Evolutionary conservation across 2,888 invertebrate species (phyloP).

Genomic region (Gari tellinella): DNA sequence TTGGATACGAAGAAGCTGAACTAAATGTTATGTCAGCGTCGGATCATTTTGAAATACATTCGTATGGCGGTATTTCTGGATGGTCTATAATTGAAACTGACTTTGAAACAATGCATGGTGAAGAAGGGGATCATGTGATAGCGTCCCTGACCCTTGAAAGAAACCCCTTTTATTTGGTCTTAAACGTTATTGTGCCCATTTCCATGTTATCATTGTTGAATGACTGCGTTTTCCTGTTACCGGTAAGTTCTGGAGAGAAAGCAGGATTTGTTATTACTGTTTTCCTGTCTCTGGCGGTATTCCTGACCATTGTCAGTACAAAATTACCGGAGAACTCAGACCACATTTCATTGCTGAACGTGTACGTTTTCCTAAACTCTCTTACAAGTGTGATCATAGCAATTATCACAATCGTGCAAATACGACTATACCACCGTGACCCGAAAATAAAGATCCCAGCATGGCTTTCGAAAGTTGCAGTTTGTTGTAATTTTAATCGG

Average conservation of each 20-base stretch:
- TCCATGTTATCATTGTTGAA: constrained; percentile 47
- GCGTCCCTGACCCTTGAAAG: constrained; percentile 42
- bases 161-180: constrained; percentile 45
- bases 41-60: constrained; percentile 38
- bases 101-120: constrained; percentile 3
- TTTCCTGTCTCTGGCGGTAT: constrained; percentile 55
- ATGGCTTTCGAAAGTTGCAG: not conserved
- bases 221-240: constrained; percentile 54
- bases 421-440: constrained; percentile 36
- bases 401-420: constrained; percentile 42
- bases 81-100: constrained; percentile 44
- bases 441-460: constrained; percentile 14
- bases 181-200: constrained; percentile 55
- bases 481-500: too few relatives aligned
- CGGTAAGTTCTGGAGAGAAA: constrained; percentile 54
- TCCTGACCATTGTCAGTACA: constrained; percentile 52
- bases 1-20: constrained; percentile 32
- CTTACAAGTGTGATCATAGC: constrained; percentile 48
- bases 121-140: constrained; percentile 23
- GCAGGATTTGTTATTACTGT: constrained; percentile 57
- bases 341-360: constrained; percentile 36
- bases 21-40: constrained; percentile 15
- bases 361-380: constrained; percentile 46
- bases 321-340: constrained; percentile 57
- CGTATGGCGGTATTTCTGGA: constrained; percentile 32